phyloP scores from a whole-genome alignment of 2,113 vertebrate genomes.

The Podocnemis expansa region DNA sequence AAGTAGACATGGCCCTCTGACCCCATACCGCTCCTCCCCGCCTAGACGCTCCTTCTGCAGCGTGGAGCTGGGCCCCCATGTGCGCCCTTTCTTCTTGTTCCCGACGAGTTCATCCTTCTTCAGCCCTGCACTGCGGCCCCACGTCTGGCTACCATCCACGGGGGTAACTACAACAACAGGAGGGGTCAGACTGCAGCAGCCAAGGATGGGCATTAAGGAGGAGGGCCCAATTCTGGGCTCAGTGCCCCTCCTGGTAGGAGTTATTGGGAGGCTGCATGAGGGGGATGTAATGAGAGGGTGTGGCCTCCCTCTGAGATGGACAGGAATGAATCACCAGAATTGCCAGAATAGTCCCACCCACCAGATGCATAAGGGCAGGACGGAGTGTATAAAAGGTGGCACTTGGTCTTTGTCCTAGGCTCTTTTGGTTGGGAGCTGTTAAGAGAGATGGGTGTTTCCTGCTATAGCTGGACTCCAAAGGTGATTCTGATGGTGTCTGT shows the following conservation, averaged over 20 bases:
- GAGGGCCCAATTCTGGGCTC: not conserved
- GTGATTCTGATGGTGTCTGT: too few species aligned
- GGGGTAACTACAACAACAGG: conserved; percentile 82
- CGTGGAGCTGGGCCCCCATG: conserved; percentile 93
- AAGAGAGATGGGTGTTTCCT: too few species aligned
- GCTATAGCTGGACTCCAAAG: too few species aligned
- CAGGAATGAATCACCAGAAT: too few species aligned
- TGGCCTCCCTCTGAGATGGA: too few species aligned
- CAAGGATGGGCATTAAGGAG: not conserved
- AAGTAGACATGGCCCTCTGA: too few species aligned
- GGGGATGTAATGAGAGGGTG: too few species aligned
- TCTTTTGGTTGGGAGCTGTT: too few species aligned
- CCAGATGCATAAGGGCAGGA: too few species aligned
- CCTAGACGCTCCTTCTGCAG: conserved; percentile 86
- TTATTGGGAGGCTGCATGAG: not conserved
- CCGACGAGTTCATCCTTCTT: conserved; percentile 85
- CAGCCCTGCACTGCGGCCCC: conserved; percentile 85
- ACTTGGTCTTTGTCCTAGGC: rapidly evolving
- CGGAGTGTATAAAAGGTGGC: too few species aligned
- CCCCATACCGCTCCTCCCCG: conserved; percentile 86
- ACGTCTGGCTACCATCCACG: conserved; percentile 87
- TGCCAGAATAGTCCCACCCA: too few species aligned
- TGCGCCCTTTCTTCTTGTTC: conserved; percentile 90
- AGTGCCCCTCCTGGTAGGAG: not conserved
- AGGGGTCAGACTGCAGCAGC: not conserved